Evolutionary conservation across 1,140 invertebrate species (phyloP).

Genomic region (Oncopeltus fasciatus): DNA sequence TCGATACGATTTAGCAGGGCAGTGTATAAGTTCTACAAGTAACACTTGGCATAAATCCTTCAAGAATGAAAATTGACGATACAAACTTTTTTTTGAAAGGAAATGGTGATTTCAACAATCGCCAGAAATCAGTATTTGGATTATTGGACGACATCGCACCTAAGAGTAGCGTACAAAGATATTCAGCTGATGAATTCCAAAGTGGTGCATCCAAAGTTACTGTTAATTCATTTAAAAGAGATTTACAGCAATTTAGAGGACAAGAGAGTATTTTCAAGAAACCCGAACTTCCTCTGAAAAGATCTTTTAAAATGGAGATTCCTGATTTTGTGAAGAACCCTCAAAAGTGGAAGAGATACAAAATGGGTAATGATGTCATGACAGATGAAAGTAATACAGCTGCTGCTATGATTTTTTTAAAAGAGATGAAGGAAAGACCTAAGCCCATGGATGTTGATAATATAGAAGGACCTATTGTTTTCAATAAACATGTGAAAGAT

Average conservation of each 20-base stretch:
- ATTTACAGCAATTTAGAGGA: constrained; percentile 44
- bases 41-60: too few relatives aligned
- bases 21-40: too few relatives aligned
- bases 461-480: constrained; percentile 10
- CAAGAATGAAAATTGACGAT: background rate
- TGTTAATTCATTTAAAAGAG: constrained; percentile 14
- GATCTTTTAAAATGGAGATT: constrained; percentile 29
- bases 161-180: background rate
- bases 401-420: constrained; percentile 51
- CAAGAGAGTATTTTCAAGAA: constrained; percentile 61
- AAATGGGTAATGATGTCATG: constrained; percentile 53
- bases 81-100: constrained; percentile 7
- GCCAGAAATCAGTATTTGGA: constrained; percentile 13
- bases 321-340: constrained; percentile 58
- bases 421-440: constrained; percentile 42
- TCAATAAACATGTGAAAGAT: constrained; percentile 9
- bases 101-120: constrained; percentile 1
- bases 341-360: constrained; percentile 60
- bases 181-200: background rate
- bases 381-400: constrained; percentile 53
- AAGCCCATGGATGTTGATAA: constrained; percentile 26
- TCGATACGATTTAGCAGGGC: too few relatives aligned
- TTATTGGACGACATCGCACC: background rate
- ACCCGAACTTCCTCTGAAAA: constrained; percentile 39
- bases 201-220: background rate